Conservation (phyloP, 2,113 vertebrate genomes). For the Centropristis striata region DNA sequence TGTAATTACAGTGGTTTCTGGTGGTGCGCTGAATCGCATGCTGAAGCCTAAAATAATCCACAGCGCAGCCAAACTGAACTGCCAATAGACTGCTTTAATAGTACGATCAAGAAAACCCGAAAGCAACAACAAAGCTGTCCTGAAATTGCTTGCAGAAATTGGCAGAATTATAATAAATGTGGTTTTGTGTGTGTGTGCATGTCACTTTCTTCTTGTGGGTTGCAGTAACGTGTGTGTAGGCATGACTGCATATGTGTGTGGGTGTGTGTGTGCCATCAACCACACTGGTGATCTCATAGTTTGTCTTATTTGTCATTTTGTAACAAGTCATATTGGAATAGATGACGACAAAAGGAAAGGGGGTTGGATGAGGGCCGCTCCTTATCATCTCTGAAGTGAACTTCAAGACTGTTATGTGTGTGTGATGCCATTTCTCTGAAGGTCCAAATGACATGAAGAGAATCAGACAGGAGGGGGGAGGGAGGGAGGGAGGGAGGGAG, state of each 20-base stretch:
- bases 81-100: constrained; percentile 74
- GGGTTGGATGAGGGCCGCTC: constrained; percentile 34
- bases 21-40: constrained; percentile 71
- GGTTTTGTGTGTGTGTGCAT: constrained; percentile 46
- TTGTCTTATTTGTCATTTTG: constrained; percentile 54
- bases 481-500: constrained; percentile 2
- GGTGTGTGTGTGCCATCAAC: background rate
- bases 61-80: constrained; percentile 58
- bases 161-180: constrained; percentile 66
- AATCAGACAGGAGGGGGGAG: constrained; percentile 27
- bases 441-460: constrained; percentile 49
- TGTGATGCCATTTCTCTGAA: constrained; percentile 49
- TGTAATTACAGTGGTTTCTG: constrained; percentile 85
- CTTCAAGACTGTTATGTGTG: constrained; percentile 34
- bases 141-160: constrained; percentile 78
- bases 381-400: constrained; percentile 55
- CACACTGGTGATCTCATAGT: constrained; percentile 53
- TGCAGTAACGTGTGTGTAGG: constrained; percentile 2
- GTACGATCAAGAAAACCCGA: constrained; percentile 77
- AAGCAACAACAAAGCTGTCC: constrained; percentile 68
- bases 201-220: constrained; percentile 38
- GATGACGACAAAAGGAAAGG: constrained; percentile 14
- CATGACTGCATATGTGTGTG: background rate
- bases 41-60: constrained; percentile 78
- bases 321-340: constrained; percentile 17